Evolutionary conservation across 2,888 invertebrate genomes (phyloP), one percentile per base, ranked within the genome.

Genomic region (Ormyrus labotus): DNA sequence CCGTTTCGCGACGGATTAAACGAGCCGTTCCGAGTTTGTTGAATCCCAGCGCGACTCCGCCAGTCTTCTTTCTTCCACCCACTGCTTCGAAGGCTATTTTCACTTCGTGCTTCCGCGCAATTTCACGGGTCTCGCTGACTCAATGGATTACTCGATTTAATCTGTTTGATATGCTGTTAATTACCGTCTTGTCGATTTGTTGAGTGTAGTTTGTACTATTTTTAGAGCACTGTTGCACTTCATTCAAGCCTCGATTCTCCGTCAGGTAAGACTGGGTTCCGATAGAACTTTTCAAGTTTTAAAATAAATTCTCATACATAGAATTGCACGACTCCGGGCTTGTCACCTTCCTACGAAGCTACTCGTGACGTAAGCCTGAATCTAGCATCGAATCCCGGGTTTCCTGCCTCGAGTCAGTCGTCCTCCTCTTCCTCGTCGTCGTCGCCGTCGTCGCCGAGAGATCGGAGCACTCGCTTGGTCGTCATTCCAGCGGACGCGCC

Each of bases 401-500:
- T 50, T 64, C 58, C 45, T 69, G 34, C 64, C 64, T 57, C 57
- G 58, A 64, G 73, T 65, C 64, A 7, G 57, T 51, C 53, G 34
- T 34, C 34, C 57, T 67, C 50, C 51, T 48, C 13, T 51, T 48
- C 67, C 34, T 65, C 53, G 19, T 55, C 47, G 9, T 64, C 55
- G 73, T 58, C 53, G 9, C 3, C 11, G 45, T 34, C 48, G 68
- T 48, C 55, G 68, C 1, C 57, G 34, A 69, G 63, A 50, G 69
- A 76, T 76, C 68, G 75, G 53, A 68, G 68, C 51, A 76, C 57
- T 70, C 70, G 77, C 9, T 53, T 47, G 64, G 64, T 13, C 65
- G 64, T 71, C 63, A 78, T 73, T 72, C 71, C 72, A 51, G 7
- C 45, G 72, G 51, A 68, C 79, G 68, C 79, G 51, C 57, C 63